Percentiles rank a stretch among this genome's conserved stretches.
Conservation (phyloP, 2,888 invertebrate species). For the Troides oblongomaculatus region DNA sequence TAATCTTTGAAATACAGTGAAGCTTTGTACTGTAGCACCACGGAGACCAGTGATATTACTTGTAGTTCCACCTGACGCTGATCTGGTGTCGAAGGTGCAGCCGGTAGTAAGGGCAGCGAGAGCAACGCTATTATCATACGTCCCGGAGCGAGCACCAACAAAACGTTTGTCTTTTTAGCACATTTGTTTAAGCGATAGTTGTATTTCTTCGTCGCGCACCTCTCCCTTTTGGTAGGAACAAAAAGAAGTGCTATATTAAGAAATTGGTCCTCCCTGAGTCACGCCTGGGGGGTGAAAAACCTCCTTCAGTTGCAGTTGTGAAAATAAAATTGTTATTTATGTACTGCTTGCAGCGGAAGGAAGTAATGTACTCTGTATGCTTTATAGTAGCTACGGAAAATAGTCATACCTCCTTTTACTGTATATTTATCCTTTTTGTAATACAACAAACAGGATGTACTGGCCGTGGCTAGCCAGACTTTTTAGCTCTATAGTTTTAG, state of each 20-base stretch:
- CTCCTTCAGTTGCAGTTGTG: constrained; percentile 12
- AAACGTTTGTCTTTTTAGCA: constrained; percentile 79
- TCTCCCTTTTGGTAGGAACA: constrained; percentile 53
- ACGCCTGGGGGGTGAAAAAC: constrained; percentile 15
- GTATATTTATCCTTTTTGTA: too few relatives aligned
- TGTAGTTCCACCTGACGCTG: background rate
- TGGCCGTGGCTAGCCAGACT: too few relatives aligned
- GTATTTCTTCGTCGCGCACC: constrained; percentile 69
- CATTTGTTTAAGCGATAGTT: constrained; percentile 75
- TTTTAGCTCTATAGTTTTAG: too few relatives aligned
- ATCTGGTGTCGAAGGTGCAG: constrained; percentile 18
- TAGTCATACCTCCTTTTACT: too few relatives aligned
- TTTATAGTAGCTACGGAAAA: background rate
- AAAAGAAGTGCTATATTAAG: constrained; percentile 46
- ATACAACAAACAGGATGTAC: too few relatives aligned
- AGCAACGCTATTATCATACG: constrained; percentile 74
- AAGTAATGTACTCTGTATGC: background rate
- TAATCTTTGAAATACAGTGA: too few relatives aligned
- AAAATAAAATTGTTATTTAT: constrained; percentile 9
- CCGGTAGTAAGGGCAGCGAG: constrained; percentile 50
- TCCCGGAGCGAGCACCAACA: constrained; percentile 65
- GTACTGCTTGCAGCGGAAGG: constrained; percentile 7
- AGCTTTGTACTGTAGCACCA: background rate
- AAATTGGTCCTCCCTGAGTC: constrained; percentile 42
- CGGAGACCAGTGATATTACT: background rate